phyloP scores from a whole-genome alignment of 1,140 invertebrate genomes.

The Danaus melanippus region DNA sequence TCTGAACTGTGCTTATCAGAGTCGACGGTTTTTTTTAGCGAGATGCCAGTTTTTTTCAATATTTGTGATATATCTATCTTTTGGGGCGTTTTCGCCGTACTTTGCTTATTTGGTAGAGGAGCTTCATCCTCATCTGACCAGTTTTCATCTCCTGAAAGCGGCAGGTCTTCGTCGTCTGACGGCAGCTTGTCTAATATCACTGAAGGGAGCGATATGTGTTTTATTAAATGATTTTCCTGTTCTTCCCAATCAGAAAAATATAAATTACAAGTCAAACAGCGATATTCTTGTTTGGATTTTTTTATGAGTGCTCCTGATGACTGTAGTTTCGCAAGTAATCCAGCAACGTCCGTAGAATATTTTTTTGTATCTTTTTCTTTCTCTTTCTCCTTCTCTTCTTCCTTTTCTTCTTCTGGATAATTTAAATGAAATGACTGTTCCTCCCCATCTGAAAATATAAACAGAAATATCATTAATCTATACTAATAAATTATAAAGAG shows the following conservation, averaged over 20 bases:
- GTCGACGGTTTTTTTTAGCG: constrained; percentile 43
- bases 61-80: constrained; percentile 61
- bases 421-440: constrained; percentile 22
- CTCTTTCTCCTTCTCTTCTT: constrained; percentile 21
- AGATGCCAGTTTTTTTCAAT: constrained; percentile 48
- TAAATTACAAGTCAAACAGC: constrained; percentile 47
- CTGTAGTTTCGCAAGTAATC: constrained; percentile 46
- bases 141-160: constrained; percentile 51
- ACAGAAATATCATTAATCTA: constrained; percentile 2
- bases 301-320: constrained; percentile 51
- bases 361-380: constrained; percentile 27
- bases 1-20: constrained; percentile 30
- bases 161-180: constrained; percentile 54
- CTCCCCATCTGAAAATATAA: constrained; percentile 38
- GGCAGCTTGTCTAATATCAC: constrained; percentile 53
- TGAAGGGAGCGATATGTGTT: constrained; percentile 54
- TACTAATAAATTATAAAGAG: no score
- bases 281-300: constrained; percentile 50
- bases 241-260: constrained; percentile 47
- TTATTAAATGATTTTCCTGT: constrained; percentile 51
- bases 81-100: constrained; percentile 37
- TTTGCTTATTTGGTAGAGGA: constrained; percentile 19
- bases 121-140: constrained; percentile 59
- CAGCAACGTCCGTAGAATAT: constrained; percentile 35
- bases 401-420: constrained; percentile 22